Conservation (phyloP, 2,888 invertebrate species). For the Crematogaster levior region DNA sequence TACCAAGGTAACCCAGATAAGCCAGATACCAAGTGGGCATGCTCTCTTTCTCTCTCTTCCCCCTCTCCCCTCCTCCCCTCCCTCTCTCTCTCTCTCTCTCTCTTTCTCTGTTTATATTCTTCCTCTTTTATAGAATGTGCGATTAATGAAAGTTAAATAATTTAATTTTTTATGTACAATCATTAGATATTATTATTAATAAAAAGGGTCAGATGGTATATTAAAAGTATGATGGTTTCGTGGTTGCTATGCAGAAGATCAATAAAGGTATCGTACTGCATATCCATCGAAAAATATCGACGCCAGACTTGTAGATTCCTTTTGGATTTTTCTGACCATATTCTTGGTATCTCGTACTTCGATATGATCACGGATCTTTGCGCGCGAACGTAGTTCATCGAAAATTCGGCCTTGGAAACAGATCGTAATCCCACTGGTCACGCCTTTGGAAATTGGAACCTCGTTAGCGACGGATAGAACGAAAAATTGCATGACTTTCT, state of each 20-base stretch:
- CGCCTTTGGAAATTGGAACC: constrained; percentile 44
- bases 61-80: too few relatives aligned
- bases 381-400: constrained; percentile 18
- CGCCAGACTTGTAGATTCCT: not conserved
- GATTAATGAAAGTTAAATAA: constrained; percentile 21
- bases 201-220: not conserved
- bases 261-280: constrained; percentile 11
- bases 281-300: constrained; percentile 11
- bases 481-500: constrained; percentile 65
- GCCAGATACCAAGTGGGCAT: not conserved
- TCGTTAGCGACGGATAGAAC: constrained; percentile 45
- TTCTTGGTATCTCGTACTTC: not conserved
- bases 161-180: not conserved
- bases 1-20: not conserved
- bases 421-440: constrained; percentile 10
- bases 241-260: not conserved
- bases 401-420: constrained; percentile 20
- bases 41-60: too few relatives aligned
- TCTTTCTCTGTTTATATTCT: not conserved
- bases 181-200: not conserved
- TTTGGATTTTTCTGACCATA: not conserved
- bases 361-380: not conserved
- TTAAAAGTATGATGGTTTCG: not conserved
- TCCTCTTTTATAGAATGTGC: not conserved
- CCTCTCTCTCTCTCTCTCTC: too few relatives aligned